Conservation (phyloP, 2,888 invertebrate species). For the Mactromeris polynyma region DNA sequence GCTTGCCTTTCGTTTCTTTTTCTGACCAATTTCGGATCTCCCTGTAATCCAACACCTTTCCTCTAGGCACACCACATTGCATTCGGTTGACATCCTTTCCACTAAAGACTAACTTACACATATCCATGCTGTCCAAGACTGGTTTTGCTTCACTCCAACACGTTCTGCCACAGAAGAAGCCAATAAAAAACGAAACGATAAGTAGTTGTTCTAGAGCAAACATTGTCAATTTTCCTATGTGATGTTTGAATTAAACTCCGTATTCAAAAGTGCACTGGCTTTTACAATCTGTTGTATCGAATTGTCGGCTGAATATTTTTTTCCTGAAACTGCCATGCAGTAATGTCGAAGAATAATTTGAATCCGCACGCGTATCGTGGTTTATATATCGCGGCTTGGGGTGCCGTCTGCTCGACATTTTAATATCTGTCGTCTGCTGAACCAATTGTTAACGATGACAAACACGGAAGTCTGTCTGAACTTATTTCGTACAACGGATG, state of each 20-base stretch:
- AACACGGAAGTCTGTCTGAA: background rate
- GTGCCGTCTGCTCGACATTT: background rate
- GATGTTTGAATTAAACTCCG: background rate
- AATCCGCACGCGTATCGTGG: background rate
- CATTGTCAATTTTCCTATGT: background rate
- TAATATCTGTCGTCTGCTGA: background rate
- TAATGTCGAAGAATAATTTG: background rate
- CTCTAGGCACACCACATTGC: conserved; percentile 49
- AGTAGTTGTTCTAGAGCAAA: background rate
- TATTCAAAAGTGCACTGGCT: background rate
- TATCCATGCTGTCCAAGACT: background rate
- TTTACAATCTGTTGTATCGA: background rate
- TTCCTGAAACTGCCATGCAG: background rate
- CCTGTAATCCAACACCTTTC: conserved; percentile 58
- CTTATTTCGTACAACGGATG: background rate
- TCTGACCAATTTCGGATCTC: conserved; percentile 48
- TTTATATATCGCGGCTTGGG: background rate
- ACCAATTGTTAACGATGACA: conserved; percentile 6
- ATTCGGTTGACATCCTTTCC: background rate
- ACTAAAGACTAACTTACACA: background rate
- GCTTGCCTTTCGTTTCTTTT: conserved; percentile 45
- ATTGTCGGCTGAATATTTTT: background rate
- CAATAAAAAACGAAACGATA: background rate
- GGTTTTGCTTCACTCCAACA: background rate
- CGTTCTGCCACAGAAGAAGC: background rate